Evolutionary conservation across 1,140 invertebrate species (phyloP), one percentile per base, ranked within the genome.

Genomic region (Cydia fagiglandana): DNA sequence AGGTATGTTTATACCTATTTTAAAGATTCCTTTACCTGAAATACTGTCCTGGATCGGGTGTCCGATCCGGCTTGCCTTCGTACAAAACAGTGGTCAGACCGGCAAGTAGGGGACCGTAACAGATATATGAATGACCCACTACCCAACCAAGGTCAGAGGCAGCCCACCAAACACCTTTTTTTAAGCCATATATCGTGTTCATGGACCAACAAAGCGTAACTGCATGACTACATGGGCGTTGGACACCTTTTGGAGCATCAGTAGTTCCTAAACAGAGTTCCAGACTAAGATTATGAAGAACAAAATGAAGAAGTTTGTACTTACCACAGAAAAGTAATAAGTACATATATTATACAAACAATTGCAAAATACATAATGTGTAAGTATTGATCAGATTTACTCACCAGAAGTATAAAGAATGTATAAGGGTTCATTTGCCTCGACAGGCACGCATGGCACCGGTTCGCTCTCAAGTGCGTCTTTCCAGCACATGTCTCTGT

Each of bases 71-170:
- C 86, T 99, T 99, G 2, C 98, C 98, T 93, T 99, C 98, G 91
- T 98, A 99, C 92, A 99, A 95, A 1, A 99, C 94, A 79, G 96
- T 97, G 0, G 97, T 98, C 45, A 96, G 94, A 1, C 97, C 96
- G 79, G 96, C 95, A 0, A 97, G 88, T 0, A 99, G 92, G 0
- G 98, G 98, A 2, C 95, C 98, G 81, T 99, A 99, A 86, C 97
- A 97, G 75, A 98, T 98, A 84, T 98, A 99, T 0, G 97, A 98
- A 88, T 98, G 97, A 2, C 98, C 98, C 2, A 98, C 97, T 0
- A 99, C 97, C 98, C 98, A 99, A 1, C 98, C 97, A 50, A 97
- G 94, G 86, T 98, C 97, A 0, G 97, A 97, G 0, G 97, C 97
- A 34, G 96, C 96, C 97, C 97, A 99, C 97, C 97, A 99, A 4